Evolutionary conservation across 2,888 invertebrate genomes (phyloP), one percentile per base, ranked within the genome.

Genomic region (Standfussiana lucernea): DNA sequence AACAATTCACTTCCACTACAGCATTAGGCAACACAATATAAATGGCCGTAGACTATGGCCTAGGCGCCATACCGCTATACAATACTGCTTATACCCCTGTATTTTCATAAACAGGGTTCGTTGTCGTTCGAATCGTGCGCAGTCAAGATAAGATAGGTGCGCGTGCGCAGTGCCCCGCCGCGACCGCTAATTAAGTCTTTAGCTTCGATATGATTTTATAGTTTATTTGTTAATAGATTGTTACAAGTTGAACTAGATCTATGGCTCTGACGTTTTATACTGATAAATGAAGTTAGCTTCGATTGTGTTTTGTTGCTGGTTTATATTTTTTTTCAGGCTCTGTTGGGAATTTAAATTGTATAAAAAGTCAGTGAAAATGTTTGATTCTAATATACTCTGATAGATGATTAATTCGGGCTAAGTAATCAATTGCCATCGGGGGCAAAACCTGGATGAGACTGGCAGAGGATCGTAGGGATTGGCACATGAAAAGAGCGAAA

Each of bases 171-270:
- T 90, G 93, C 93, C 96, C 95, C 93, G 94, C 91, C 92, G 95
- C 91, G 95, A 92, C 90, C 94, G 91, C 96, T 96, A 96, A 96
- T 96, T 96, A 96, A 96, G 94, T 95, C 96, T 95, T 96, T 95
- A 95, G 91, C 92, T 94, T 92, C 90, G 91, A 91, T 93, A 93
- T 91, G 92, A 93, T 93, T 92, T 91, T 91, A 92, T 92, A 90
- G 89, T 91, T 93, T 94, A 94, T 94, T 93, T 93, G 93, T 91
- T 94, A 92, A 93, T 93, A 92, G 91, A 90, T 90, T 90, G 89
- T 84, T 86, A 88, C 87, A 89, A 86, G 85, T 86, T 80, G 67
- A 75, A 85, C 80, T 82, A 72, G 77, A 74, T 81, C 68, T 83
- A 85, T 69, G 76, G 74, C n/a, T 74, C 74, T 80, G 87, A 79